Evolutionary conservation across 2,888 invertebrate genomes (phyloP).

Genomic region (Tuberolachnus salignus): DNA sequence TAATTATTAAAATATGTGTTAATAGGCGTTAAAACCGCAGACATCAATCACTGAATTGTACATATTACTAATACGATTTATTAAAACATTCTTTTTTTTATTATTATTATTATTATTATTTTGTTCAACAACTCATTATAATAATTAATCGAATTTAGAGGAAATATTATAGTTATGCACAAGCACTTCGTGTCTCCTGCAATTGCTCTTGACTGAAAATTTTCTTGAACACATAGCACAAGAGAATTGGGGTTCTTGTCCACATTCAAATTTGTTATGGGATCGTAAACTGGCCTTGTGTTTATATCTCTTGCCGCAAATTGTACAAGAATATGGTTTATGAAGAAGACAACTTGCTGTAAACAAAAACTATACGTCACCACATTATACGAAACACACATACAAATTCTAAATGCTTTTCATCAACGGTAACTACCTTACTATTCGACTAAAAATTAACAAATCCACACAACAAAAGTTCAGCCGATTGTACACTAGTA

Average conservation of each 20-base stretch:
- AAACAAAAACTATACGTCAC: slow-evolving; percentile 50
- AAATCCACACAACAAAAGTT: slow-evolving; percentile 24
- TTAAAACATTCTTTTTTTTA: too few relatives aligned
- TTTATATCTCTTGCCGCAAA: slow-evolving; percentile 62
- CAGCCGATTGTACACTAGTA: neutral
- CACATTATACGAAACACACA: slow-evolving; percentile 16
- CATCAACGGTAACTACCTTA: slow-evolving; percentile 24
- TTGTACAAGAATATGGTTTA: slow-evolving; percentile 66
- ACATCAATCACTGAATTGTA: neutral
- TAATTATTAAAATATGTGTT: neutral
- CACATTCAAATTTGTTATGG: slow-evolving; percentile 61
- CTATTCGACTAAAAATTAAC: slow-evolving; percentile 21
- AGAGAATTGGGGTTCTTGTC: slow-evolving; percentile 62
- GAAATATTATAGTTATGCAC: slow-evolving; percentile 51
- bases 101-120: neutral
- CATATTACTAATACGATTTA: too few relatives aligned
- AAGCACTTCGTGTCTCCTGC: slow-evolving; percentile 57
- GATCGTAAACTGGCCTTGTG: slow-evolving; percentile 55
- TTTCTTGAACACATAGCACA: slow-evolving; percentile 61
- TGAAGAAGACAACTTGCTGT: slow-evolving; percentile 34
- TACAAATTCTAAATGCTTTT: neutral
- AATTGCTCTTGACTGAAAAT: slow-evolving; percentile 58
- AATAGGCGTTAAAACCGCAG: neutral
- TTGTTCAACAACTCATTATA: neutral
- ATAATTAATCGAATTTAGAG: slow-evolving; percentile 44